Percentiles rank a stretch among this genome's conserved stretches.
Conservation (phyloP, 2,797 vertebrate genomes). For the Notolepis coatsorum region DNA sequence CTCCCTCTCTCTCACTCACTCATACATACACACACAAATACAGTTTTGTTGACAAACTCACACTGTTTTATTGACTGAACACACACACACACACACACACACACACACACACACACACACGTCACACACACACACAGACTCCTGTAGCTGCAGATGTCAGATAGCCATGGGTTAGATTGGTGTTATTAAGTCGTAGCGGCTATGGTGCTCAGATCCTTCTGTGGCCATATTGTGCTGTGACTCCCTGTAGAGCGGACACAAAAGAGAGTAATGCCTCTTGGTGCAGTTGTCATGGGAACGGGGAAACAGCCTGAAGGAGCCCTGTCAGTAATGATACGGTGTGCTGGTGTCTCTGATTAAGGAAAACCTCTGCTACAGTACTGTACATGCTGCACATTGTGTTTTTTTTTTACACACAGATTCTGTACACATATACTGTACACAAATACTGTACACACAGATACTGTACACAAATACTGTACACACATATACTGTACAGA, state of each 20-base stretch:
- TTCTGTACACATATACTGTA: slow-evolving; percentile 4
- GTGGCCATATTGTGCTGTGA: slow-evolving; percentile 2
- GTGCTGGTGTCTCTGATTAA: slow-evolving; percentile 43
- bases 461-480: neutral
- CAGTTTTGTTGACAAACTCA: no score
- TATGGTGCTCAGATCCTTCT: slow-evolving; percentile 11
- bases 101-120: slow-evolving; percentile 2
- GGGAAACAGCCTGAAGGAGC: slow-evolving; percentile 37
- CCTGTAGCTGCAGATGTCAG: neutral
- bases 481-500: slow-evolving; percentile 11
- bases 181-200: slow-evolving; percentile 13
- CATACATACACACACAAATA: no score
- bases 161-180: neutral
- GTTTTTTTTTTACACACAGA: slow-evolving; percentile 37
- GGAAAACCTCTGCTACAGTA: slow-evolving; percentile 53
- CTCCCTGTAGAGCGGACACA: neutral
- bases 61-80: no score
- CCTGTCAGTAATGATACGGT: slow-evolving; percentile 32
- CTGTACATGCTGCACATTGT: slow-evolving; percentile 20
- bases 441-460: neutral
- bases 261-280: neutral
- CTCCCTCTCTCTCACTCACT: no score
- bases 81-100: slow-evolving; percentile 4
- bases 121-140: slow-evolving; percentile 5
- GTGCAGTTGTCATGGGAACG: slow-evolving; percentile 37